Conservation (phyloP, 2,888 invertebrate genomes). For the Listrodromus nycthemerus region DNA sequence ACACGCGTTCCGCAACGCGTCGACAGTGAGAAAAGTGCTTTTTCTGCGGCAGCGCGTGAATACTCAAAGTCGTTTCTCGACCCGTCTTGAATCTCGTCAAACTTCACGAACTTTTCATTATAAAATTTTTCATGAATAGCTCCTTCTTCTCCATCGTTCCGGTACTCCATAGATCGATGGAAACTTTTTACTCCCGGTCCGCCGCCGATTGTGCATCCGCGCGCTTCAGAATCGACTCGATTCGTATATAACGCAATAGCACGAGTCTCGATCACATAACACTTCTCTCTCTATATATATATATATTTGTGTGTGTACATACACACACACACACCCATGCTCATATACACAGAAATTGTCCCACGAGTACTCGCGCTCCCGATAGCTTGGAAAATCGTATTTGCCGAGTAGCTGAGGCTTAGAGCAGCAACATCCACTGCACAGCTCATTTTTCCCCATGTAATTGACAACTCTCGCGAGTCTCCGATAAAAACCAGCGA, state of each 20-base stretch:
- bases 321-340: constrained; percentile 22
- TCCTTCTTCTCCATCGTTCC: constrained; percentile 7
- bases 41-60: not conserved
- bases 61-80: constrained; percentile 66
- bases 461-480: constrained; percentile 33
- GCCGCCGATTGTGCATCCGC: constrained; percentile 32
- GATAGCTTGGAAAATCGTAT: constrained; percentile 53
- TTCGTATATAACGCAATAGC: constrained; percentile 30
- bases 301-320: not conserved
- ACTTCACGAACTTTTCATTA: constrained; percentile 55
- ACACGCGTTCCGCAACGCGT: constrained; percentile 37
- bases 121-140: constrained; percentile 46
- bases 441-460: constrained; percentile 19
- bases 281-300: not conserved
- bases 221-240: constrained; percentile 42
- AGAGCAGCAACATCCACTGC: not conserved
- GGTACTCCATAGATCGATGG: constrained; percentile 48
- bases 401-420: constrained; percentile 17
- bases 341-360: constrained; percentile 25
- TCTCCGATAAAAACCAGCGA: not conserved
- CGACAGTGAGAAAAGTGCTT: not conserved
- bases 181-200: constrained; percentile 57
- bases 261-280: constrained; percentile 45
- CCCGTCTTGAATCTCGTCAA: constrained; percentile 37
- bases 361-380: constrained; percentile 22